Evolutionary conservation across 1,140 invertebrate species (phyloP), one percentile per base, ranked within the genome.

Genomic region (Manduca sexta): DNA sequence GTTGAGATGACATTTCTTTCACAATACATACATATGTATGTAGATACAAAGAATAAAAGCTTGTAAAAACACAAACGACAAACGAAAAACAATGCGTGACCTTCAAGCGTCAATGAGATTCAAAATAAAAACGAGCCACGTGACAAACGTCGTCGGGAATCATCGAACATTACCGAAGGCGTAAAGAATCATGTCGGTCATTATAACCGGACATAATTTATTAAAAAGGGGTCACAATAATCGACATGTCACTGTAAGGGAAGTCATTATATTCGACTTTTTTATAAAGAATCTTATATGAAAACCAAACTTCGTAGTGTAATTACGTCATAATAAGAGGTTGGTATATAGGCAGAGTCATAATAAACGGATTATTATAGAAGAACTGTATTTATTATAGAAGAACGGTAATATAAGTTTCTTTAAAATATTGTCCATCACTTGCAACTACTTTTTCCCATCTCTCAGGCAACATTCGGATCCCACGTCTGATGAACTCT

Each of bases 261-360:
- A 17, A 21, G 39, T 41, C 14, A 41, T 41, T 41, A 41, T 41
- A 41, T 17, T 8, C 16, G 18, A 41, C 39, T 37, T 37, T 35
- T 41, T 48, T 51, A 49, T 39, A 43, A 50, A 35, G 4, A 47
- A 44, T 51, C 40, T 47, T 42, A 49, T 47, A 58, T 45, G 18
- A 49, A 49, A 49, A 48, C 39, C 39, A 48, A 47, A 47, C 30
- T 48, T 30, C 15, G 41, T 26, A 15, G 38, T 45, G 26, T 37
- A 53, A 39, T 52, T 38, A 47, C 34, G 7, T 51, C 29, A 46
- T 41, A 46, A 34, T 46, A 52, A 14, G 16, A 16, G 39, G 50
- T 47, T 52, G 50, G 50, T 52, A 46, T 42, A 46, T 47, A 52
- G 30, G 35, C 49, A 14, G 45, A 49, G 41, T 49, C 35, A 53